Evolutionary conservation across 2,888 invertebrate genomes (phyloP), one percentile per base, ranked within the genome.

Genomic region (Dicyrtomina minuta): DNA sequence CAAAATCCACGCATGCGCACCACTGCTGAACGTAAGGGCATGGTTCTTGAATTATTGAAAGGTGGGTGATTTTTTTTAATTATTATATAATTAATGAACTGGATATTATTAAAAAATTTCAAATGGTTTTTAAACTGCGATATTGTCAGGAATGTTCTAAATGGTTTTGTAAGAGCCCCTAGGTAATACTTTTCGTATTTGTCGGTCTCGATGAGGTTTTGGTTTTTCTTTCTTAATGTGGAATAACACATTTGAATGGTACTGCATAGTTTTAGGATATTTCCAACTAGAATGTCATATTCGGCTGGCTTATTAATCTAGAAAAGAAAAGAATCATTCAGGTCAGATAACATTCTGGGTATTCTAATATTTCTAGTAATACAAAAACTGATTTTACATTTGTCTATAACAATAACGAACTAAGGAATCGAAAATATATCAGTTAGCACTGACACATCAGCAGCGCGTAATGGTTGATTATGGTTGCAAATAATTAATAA

Each of bases 151-250:
- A n/a, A n/a, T n/a, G n/a, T n/a, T n/a, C n/a, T n/a, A n/a, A n/a
- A n/a, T n/a, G n/a, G n/a, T 87, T 80, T 87, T 86, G 20, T 91
- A 88, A 4, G 93, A 93, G 83, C 90, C 88, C 70, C 89, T 89
- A 71, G 99, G 83, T 82, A 98, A 96, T 13, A 96, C 84, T 77
- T 92, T 93, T 1, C 99, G 98, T 20, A 95, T 90, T 79, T 92
- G 86, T 82, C 96, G 93, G 74, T 92, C 90, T 10, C 86, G 84
- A 3, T 88, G 87, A 79, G 67, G 69, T 62, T 74, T 71, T 5
- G 44, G 20, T 24, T 67, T 58, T 51, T 73, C 72, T 5, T 46
- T 53, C 33, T 70, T 70, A 4, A 75, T 20, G 6, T 70, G 66
- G 24, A 49, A n/a, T 2, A 74, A 49, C n/a, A 68, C 58, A n/a